Conservation (phyloP, 1,140 invertebrate genomes). For the Goniozus legneri region DNA sequence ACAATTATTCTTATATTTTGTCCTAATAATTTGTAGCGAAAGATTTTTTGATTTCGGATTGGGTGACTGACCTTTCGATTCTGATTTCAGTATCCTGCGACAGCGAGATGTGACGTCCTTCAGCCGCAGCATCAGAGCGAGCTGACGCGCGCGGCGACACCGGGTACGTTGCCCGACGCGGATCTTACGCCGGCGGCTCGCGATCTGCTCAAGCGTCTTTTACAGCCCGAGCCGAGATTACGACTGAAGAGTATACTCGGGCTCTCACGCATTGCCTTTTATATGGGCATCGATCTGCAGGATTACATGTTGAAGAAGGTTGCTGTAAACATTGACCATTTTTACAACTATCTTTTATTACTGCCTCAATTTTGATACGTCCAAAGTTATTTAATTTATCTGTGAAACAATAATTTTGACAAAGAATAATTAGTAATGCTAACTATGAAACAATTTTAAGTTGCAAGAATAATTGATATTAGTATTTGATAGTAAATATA, state of each 20-base stretch:
- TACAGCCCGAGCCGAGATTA: slow-evolving; percentile 45
- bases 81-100: slow-evolving; percentile 27
- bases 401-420: background rate
- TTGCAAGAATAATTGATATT: too few species aligned
- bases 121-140: background rate
- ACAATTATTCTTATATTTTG: too few species aligned
- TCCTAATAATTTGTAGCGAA: too few species aligned
- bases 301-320: slow-evolving; percentile 42
- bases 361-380: background rate
- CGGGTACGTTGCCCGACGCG: slow-evolving; percentile 27
- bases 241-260: slow-evolving; percentile 45
- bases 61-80: too few species aligned
- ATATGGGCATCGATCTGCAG: slow-evolving; percentile 46
- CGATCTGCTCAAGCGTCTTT: slow-evolving; percentile 49
- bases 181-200: slow-evolving; percentile 35
- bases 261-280: slow-evolving; percentile 54
- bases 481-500: too few species aligned
- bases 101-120: background rate
- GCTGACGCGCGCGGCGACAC: background rate
- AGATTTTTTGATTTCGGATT: too few species aligned
- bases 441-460: too few species aligned
- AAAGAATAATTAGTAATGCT: slow-evolving; percentile 7
- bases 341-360: too few species aligned
- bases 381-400: background rate
- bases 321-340: background rate